A percentile compares a stretch with the other conserved stretches of the same genome.
Evolutionary conservation across 2,888 invertebrate genomes (phyloP).

Genomic region (Eupithecia insigniata): DNA sequence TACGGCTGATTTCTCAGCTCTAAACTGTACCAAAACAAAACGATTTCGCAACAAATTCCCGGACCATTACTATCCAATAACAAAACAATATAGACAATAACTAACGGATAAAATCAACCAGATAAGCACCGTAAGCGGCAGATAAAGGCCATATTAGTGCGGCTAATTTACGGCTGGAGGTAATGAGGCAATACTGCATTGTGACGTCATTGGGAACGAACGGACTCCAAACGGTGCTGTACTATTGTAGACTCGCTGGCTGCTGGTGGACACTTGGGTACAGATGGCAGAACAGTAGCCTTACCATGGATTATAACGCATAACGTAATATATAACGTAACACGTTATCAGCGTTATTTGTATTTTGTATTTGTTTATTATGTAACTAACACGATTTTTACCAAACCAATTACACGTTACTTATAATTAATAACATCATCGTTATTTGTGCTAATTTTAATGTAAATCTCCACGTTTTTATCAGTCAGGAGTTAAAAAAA

Average conservation of each 20-base stretch:
- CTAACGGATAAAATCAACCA: slow-evolving; percentile 27
- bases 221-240: slow-evolving; percentile 65
- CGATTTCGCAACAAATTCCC: slow-evolving; percentile 24
- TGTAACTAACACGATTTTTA: too few relatives aligned
- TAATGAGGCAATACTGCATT: slow-evolving; percentile 63
- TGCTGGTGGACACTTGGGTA: slow-evolving; percentile 34
- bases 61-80: slow-evolving; percentile 20
- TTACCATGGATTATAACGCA: too few relatives aligned
- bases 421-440: too few relatives aligned
- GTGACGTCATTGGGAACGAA: slow-evolving; percentile 66
- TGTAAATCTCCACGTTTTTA: too few relatives aligned
- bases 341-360: too few relatives aligned
- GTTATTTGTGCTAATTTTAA: too few relatives aligned
- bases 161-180: slow-evolving; percentile 55
- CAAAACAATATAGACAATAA: slow-evolving; percentile 28
- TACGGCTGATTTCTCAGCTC: not conserved
- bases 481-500: too few relatives aligned
- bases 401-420: too few relatives aligned
- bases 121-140: slow-evolving; percentile 41
- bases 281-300: slow-evolving; percentile 23
- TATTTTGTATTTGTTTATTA: too few relatives aligned
- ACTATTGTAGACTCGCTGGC: slow-evolving; percentile 32
- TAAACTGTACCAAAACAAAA: not conserved
- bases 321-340: too few relatives aligned
- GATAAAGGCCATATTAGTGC: slow-evolving; percentile 42